Evolutionary conservation across 1,140 invertebrate species (phyloP), one percentile per base, ranked within the genome.

Genomic region (Brachionus asplanchnoidis): DNA sequence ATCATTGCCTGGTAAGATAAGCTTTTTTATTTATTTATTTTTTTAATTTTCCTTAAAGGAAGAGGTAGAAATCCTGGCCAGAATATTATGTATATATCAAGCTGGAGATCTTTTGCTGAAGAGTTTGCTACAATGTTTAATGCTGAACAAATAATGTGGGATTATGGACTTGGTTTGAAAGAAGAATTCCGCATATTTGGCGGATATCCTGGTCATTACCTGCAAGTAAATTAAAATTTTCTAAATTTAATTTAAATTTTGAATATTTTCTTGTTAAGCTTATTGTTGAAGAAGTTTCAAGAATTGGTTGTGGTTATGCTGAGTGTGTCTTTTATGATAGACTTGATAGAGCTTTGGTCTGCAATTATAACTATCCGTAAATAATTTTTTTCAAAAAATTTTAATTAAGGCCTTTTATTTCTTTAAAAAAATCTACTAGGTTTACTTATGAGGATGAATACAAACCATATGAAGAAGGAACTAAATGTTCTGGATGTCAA

Each of bases 331-430:
- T 20, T 82, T 20, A 23, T 23, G 40, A 82, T 17, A 42, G 79
- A 65, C 14, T 82, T 42, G 50, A 82, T 9, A 28, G 42, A 68
- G n/a, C 20, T 60, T 65, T 82, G 9, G 79, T 82, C 23, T 82
- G 79, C 79, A 65, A 82, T 68, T 82, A 65, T 23, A 82, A 82
- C 53, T 42, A 82, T 20, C 36, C 42, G 79, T 82, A 68, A n/a
- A 32, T 40, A 46, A 46, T 11, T 17, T 26, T 32, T 32, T 32
- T 1, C 14, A 70, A 28, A 2, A 14, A 12, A 0, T 36, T 32
- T 36, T 36, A 17, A 53, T 6, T 2, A 53, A 14, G 7, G n/a
- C 4, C 1, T 23, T 66, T 23, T 9, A 66, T 26, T 23, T 66
- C 9, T 8, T 17, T 23, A 8, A 2, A 36, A 9, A 56, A 82